These are phyloP conservation scores for Tretioscincus oriximinensis DNA, from an alignment of 2,113 vertebrate genomes.

Conservation along the genomic window DNA sequence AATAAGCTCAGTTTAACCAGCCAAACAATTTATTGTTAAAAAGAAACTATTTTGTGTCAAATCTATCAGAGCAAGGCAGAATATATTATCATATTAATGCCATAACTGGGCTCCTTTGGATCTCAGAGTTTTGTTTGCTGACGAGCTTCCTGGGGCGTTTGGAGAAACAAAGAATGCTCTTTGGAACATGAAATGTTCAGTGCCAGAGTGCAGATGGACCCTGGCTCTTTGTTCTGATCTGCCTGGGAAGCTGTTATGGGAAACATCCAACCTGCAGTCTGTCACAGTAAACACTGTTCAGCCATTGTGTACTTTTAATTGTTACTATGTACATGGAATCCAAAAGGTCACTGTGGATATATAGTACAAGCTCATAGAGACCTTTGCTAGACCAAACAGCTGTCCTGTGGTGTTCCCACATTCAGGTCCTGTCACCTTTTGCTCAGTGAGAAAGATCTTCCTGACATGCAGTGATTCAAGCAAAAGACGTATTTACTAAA, in stretches of 20 bases:
- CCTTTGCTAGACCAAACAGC: conserved; percentile 72
- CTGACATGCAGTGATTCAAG: conserved; percentile 72
- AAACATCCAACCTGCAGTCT: conserved; percentile 76
- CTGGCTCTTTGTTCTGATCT: conserved; percentile 66
- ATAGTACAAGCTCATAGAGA: conserved; percentile 70
- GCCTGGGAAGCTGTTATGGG: conserved; percentile 75
- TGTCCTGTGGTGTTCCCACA: conserved; percentile 69
- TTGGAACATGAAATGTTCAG: conserved; percentile 74
- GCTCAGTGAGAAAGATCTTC: conserved; percentile 61
- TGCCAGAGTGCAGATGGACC: conserved; percentile 69
- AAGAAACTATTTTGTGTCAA: conserved; percentile 68
- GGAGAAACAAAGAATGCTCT: conserved; percentile 71
- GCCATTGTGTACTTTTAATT: conserved; percentile 75
- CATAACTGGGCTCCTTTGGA: conserved; percentile 67
- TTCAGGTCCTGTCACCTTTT: conserved; percentile 69
- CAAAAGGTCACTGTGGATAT: conserved; percentile 71
- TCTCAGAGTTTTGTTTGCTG: conserved; percentile 75
- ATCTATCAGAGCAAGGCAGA: conserved; percentile 67
- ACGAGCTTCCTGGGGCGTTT: conserved; percentile 73
- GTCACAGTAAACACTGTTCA: conserved; percentile 71
- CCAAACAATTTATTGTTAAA: conserved; percentile 59
- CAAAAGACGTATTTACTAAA: conserved; percentile 69
- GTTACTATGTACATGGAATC: conserved; percentile 75
- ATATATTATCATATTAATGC: conserved; percentile 75
- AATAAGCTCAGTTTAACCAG: conserved; percentile 58